Evolutionary conservation across 2,888 invertebrate genomes (phyloP).

Genomic region (Anodontia alba): DNA sequence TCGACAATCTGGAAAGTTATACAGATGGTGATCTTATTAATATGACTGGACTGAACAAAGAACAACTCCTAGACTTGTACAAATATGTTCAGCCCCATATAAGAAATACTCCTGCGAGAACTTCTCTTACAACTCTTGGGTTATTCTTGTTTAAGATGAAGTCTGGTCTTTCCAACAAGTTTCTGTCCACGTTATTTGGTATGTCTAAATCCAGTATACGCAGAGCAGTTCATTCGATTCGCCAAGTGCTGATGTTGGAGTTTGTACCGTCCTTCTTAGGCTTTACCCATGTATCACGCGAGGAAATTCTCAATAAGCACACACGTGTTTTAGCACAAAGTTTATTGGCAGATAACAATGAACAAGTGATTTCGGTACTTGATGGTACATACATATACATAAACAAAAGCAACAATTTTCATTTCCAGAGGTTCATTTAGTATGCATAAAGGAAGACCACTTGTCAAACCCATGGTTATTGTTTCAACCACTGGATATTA

Average conservation of each 20-base stretch:
- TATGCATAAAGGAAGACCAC: conserved; percentile 49
- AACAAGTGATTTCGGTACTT: conserved; percentile 38
- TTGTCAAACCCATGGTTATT: conserved; percentile 57
- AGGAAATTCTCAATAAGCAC: conserved; percentile 42
- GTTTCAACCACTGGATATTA: conserved; percentile 47
- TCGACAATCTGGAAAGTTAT: neutral
- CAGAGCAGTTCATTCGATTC: conserved; percentile 36
- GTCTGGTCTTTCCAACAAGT: conserved; percentile 41
- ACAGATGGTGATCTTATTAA: conserved; percentile 20
- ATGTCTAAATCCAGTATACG: conserved; percentile 42
- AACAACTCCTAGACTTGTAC: conserved; percentile 38
- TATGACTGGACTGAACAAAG: conserved; percentile 31
- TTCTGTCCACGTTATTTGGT: conserved; percentile 45
- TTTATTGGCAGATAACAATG: conserved; percentile 25
- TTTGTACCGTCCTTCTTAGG: conserved; percentile 45
- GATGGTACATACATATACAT: conserved; percentile 61
- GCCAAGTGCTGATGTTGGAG: conserved; percentile 26
- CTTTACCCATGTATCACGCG: conserved; percentile 27
- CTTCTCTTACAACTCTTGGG: conserved; percentile 36
- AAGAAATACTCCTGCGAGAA: conserved; percentile 33
- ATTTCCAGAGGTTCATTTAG: conserved; percentile 49
- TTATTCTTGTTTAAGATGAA: conserved; percentile 46
- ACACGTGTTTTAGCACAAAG: conserved; percentile 42
- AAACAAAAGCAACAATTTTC: conserved; percentile 44
- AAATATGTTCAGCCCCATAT: conserved; percentile 22